Evolutionary conservation across 37 sponge, comb jelly and placozoan species (phyloP).

Genomic region (Axinella damicornis): DNA sequence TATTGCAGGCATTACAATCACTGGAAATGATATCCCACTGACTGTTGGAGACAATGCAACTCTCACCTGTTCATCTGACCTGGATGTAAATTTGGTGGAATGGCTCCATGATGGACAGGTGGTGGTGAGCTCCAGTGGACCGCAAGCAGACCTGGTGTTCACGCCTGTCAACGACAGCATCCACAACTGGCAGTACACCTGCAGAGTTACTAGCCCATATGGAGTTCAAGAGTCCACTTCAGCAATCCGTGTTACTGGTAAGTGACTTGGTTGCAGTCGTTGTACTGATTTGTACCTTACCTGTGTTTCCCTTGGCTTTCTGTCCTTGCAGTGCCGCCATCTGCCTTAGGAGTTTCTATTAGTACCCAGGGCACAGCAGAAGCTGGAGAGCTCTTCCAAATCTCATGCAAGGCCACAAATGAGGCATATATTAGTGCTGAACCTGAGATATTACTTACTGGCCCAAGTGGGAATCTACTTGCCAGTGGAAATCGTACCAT

Average conservation of each 20-base stretch:
- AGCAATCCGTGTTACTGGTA: slow-evolving; percentile 1
- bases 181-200: slow-evolving; percentile 25
- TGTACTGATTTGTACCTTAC: background rate
- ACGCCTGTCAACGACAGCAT: background rate
- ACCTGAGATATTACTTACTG: background rate
- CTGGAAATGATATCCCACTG: background rate
- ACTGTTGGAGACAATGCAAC: slow-evolving; percentile 26
- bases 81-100: slow-evolving; percentile 6
- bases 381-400: slow-evolving; percentile 5
- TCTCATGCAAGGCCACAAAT: background rate
- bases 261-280: no score
- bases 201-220: no score
- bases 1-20: background rate
- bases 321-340: slow-evolving; percentile 8
- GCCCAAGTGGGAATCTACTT: background rate
- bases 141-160: slow-evolving; percentile 11
- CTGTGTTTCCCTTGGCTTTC: no score
- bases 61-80: slow-evolving; percentile 8
- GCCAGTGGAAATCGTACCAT: background rate
- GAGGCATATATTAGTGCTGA: background rate
- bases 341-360: slow-evolving; percentile 9
- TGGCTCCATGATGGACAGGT: background rate
- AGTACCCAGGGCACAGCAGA: background rate
- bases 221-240: background rate
- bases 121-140: background rate